A percentile compares a stretch with the other conserved stretches of the same genome.
These are phyloP conservation scores for Sarcophilus harrisii DNA, from an alignment of 2,797 vertebrate genomes.

Conservation along the genomic window DNA sequence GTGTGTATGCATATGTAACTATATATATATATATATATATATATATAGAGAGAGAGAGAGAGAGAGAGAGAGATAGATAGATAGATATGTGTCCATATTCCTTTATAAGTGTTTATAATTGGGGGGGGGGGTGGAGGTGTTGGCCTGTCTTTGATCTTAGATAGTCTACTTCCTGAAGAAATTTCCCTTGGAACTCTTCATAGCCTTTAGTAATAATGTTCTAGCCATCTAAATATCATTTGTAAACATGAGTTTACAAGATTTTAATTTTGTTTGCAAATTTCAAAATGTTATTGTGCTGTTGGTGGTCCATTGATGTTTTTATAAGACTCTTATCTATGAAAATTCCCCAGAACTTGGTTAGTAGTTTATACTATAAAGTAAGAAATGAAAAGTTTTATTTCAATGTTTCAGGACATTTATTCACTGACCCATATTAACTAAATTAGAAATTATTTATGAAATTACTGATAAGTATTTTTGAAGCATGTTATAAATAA, in stretches of 20 bases:
- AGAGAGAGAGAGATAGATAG: too few relatives aligned
- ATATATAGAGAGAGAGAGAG: too few relatives aligned
- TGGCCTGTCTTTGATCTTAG: background rate
- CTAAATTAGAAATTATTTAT: background rate
- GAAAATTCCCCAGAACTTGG: background rate
- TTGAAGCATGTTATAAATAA: constrained; percentile 20
- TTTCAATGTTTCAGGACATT: background rate
- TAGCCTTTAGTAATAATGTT: background rate
- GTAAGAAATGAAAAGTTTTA: constrained; percentile 13
- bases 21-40: too few relatives aligned
- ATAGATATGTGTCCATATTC: background rate
- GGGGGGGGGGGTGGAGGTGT: too few relatives aligned
- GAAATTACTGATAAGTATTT: background rate
- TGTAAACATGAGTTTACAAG: background rate
- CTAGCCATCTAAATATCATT: background rate
- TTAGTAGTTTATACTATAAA: constrained; percentile 9
- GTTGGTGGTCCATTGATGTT: background rate
- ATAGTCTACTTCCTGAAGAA: background rate
- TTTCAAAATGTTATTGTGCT: background rate
- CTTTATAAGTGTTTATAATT: background rate
- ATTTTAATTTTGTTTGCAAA: background rate
- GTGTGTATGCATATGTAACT: too few relatives aligned
- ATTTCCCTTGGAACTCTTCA: background rate
- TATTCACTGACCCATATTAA: background rate
- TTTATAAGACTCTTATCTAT: background rate